Conservation (phyloP, 2,888 invertebrate species). For the Trichopria drosophilae region DNA sequence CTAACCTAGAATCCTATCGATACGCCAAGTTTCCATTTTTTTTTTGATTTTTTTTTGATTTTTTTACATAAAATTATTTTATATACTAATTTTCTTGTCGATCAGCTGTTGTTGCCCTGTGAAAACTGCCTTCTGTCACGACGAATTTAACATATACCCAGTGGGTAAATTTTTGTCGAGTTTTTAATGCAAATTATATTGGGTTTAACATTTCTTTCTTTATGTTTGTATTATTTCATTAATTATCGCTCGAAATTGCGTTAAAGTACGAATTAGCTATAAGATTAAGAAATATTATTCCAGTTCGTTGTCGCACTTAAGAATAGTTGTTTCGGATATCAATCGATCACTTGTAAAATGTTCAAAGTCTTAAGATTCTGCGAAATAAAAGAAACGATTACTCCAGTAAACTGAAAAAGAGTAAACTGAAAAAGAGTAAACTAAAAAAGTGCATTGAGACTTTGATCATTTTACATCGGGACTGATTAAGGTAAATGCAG, state of each 20-base stretch:
- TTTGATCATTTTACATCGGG: too few relatives aligned
- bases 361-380: conserved; percentile 27
- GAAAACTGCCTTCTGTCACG: conserved; percentile 71
- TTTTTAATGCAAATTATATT: too few relatives aligned
- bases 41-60: conserved; percentile 63
- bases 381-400: neutral
- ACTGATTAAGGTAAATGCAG: too few relatives aligned
- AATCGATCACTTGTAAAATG: conserved; percentile 26
- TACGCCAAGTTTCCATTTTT: conserved; percentile 40
- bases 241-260: too few relatives aligned
- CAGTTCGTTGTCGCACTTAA: too few relatives aligned
- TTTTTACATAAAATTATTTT: conserved; percentile 63
- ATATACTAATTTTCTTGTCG: conserved; percentile 65
- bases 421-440: conserved; percentile 9
- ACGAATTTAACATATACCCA: conserved; percentile 58
- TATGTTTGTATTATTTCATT: too few relatives aligned
- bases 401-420: conserved; percentile 12
- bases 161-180: conserved; percentile 44
- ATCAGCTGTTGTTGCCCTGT: conserved; percentile 70
- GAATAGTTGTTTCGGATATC: too few relatives aligned
- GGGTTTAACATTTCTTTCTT: too few relatives aligned
- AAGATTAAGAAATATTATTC: too few relatives aligned
- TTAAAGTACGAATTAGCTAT: too few relatives aligned
- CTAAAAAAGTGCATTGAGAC: conserved; percentile 31
- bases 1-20: too few relatives aligned